phyloP scores from a whole-genome alignment of 2,888 invertebrate genomes.

The Amphipoea lucens region DNA sequence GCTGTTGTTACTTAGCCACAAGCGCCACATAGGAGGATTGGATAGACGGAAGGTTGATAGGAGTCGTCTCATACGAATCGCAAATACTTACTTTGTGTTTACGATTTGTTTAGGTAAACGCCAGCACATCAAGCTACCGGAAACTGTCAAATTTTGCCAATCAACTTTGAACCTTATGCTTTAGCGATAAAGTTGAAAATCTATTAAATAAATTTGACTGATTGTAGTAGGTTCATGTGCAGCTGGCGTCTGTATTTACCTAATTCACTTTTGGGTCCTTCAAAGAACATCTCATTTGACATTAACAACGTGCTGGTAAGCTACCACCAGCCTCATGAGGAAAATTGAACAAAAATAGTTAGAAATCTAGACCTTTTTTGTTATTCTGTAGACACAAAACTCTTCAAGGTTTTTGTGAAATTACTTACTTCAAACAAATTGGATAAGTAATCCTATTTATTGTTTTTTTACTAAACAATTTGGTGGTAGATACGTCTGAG shows the following conservation, averaged over 20 bases:
- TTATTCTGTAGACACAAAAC: conserved; percentile 3
- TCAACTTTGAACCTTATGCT: no score
- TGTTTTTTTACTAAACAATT: conserved; percentile 34
- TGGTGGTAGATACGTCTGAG: conserved; percentile 21
- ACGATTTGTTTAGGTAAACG: background rate
- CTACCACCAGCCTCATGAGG: background rate
- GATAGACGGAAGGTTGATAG: no score
- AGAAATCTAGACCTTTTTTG: conserved; percentile 1
- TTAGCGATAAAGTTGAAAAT: no score
- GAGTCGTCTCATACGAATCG: background rate
- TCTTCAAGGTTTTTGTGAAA: conserved; percentile 33
- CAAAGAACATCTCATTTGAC: background rate
- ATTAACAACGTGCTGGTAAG: background rate
- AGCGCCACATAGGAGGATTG: no score
- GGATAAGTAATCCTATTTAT: conserved; percentile 34
- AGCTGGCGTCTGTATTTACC: no score
- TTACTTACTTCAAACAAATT: conserved; percentile 39
- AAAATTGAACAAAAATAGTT: background rate
- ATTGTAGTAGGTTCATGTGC: no score
- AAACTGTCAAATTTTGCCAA: no score
- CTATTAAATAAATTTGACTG: no score
- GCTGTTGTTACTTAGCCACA: background rate
- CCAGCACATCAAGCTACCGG: no score
- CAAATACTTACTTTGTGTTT: no score
- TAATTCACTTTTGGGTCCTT: background rate